Percentiles rank a stretch among this genome's conserved stretches.
phyloP scores from a whole-genome alignment of 1,140 invertebrate species.

The Paraescarpia echinospica region DNA sequence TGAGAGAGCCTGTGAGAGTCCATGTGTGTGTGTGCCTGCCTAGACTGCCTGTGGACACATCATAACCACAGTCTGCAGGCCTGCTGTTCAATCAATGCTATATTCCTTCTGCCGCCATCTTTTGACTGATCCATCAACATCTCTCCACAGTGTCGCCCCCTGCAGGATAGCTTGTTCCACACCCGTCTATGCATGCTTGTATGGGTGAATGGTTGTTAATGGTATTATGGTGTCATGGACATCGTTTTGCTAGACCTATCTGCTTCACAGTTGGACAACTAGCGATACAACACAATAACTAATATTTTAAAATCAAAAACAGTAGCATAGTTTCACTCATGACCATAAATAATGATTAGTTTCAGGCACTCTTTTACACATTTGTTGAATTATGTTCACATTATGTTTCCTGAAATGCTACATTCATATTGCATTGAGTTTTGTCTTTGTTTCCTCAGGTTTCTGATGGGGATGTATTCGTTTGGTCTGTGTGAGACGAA shows the following conservation, averaged over 20 bases:
- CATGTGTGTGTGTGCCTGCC: no score
- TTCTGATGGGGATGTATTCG: slow-evolving; percentile 64
- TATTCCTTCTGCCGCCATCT: no score
- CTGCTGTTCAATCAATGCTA: no score
- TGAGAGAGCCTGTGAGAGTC: no score
- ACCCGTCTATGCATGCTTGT: background rate
- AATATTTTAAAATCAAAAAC: background rate
- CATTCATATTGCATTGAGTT: background rate
- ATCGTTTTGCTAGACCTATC: background rate
- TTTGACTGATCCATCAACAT: background rate
- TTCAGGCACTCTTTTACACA: background rate
- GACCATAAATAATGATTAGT: background rate
- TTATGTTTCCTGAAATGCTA: background rate
- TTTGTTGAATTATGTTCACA: background rate
- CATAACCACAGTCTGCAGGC: no score
- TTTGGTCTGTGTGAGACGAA: slow-evolving; percentile 65
- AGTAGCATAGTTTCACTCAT: background rate
- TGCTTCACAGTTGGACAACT: background rate
- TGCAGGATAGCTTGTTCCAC: background rate
- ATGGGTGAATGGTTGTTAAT: no score
- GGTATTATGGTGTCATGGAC: background rate
- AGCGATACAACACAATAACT: background rate
- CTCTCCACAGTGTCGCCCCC: background rate
- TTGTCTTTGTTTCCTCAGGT: slow-evolving; percentile 44
- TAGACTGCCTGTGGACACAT: no score